A percentile compares a stretch with the other conserved stretches of the same genome.
phyloP scores from a whole-genome alignment of 1,140 invertebrate genomes.

The Bombus picipes region DNA sequence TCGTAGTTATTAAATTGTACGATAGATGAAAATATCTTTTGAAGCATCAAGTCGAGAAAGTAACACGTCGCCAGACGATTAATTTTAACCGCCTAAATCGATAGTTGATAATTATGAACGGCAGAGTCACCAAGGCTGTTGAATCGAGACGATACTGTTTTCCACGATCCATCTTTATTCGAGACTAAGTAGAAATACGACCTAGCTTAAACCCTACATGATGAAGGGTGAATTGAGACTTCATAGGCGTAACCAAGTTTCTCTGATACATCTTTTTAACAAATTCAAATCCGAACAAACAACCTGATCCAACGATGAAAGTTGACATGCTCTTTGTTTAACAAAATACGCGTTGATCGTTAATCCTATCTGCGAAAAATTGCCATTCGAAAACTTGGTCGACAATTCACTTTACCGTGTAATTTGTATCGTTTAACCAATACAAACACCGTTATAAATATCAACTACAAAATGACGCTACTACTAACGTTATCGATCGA shows the following conservation, averaged over 20 bases:
- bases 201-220: slow-evolving; percentile 47
- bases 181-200: slow-evolving; percentile 59
- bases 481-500: not conserved
- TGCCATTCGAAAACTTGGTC: not conserved
- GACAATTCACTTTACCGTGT: not conserved
- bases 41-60: too few relatives aligned
- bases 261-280: not conserved
- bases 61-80: not conserved
- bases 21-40: too few relatives aligned
- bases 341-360: not conserved
- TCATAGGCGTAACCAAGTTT: slow-evolving; percentile 46
- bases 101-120: slow-evolving; percentile 40
- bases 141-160: slow-evolving; percentile 55
- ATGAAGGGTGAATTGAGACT: slow-evolving; percentile 42
- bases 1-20: too few relatives aligned
- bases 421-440: not conserved
- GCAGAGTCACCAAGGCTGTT: slow-evolving; percentile 7
- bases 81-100: not conserved
- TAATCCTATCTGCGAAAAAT: not conserved
- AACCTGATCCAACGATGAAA: not conserved
- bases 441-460: not conserved
- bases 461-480: not conserved
- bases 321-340: not conserved
- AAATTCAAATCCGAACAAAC: not conserved
- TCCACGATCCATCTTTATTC: slow-evolving; percentile 57